Conservation (phyloP, 1,140 invertebrate genomes). For the Andrena cerasifolii region DNA sequence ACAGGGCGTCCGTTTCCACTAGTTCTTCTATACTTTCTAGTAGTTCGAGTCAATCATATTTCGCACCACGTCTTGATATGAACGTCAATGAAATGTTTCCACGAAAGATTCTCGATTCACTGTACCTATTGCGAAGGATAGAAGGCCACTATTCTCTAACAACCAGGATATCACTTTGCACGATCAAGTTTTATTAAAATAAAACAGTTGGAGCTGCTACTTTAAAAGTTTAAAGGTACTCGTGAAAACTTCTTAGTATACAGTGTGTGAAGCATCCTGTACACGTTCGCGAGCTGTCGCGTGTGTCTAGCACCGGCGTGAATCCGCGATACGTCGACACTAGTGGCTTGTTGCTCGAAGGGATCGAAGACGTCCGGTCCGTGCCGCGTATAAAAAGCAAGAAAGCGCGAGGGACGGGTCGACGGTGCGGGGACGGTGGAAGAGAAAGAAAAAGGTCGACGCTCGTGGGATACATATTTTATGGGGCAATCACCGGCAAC, state of each 20-base stretch:
- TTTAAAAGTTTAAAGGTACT: no score
- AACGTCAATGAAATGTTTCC: no score
- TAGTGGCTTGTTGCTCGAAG: constrained; percentile 53
- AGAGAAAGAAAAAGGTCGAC: constrained; percentile 69
- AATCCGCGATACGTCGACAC: constrained; percentile 39
- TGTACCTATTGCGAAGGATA: no score
- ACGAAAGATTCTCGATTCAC: no score
- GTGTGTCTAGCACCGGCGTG: neutral
- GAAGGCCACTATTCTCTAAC: no score
- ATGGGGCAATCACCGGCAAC: constrained; percentile 79
- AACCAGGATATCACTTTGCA: no score
- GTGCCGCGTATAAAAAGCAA: constrained; percentile 47
- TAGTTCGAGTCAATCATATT: no score
- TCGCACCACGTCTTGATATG: no score
- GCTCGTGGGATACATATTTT: constrained; percentile 80
- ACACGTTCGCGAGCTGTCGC: neutral
- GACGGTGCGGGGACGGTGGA: neutral
- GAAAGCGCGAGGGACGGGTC: constrained; percentile 25
- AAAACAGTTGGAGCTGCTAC: no score
- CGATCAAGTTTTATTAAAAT: no score
- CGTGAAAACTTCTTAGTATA: neutral
- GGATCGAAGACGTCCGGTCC: constrained; percentile 59
- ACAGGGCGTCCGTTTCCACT: no score
- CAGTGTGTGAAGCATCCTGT: neutral
- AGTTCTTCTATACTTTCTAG: no score